Percentiles rank a stretch among this genome's conserved stretches.
phyloP scores from a whole-genome alignment of 30 jellyfish, hydroid and myxozoan species.

The Sanderia malayensis region DNA sequence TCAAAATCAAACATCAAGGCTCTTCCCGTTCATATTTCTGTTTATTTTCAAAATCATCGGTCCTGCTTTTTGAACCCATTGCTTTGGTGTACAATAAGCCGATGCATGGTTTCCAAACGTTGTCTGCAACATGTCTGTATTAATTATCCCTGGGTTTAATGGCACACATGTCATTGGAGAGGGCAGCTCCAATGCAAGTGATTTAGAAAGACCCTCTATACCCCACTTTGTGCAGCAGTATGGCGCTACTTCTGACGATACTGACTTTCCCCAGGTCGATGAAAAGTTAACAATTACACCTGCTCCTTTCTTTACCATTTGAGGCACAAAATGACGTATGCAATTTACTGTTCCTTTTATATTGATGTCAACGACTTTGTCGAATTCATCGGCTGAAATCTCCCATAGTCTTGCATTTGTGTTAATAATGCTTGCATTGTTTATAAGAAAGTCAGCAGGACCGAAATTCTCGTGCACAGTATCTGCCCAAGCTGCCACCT shows the following conservation, averaged over 20 bases:
- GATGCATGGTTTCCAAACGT: slow-evolving; percentile 61
- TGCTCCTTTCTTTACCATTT: slow-evolving; percentile 60
- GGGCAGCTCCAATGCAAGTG: slow-evolving; percentile 82
- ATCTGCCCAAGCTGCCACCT: slow-evolving; percentile 59
- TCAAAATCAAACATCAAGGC: slow-evolving; percentile 45
- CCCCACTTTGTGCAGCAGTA: slow-evolving; percentile 90
- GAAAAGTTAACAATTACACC: slow-evolving; percentile 75
- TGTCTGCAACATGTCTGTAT: slow-evolving; percentile 67
- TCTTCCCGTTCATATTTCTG: slow-evolving; percentile 67
- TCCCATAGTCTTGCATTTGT: slow-evolving; percentile 53
- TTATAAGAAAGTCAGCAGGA: slow-evolving; percentile 62
- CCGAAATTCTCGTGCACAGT: slow-evolving; percentile 31
- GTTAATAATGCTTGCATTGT: slow-evolving; percentile 63
- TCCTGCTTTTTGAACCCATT: slow-evolving; percentile 76
- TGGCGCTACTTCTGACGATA: slow-evolving; percentile 69
- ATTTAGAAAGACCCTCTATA: slow-evolving; percentile 73
- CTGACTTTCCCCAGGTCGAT: slow-evolving; percentile 82
- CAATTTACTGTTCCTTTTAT: slow-evolving; percentile 69
- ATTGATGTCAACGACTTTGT: slow-evolving; percentile 67
- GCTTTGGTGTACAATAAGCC: slow-evolving; percentile 31
- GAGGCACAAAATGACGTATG: slow-evolving; percentile 69
- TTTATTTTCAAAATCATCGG: slow-evolving; percentile 44
- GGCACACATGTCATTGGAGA: slow-evolving; percentile 81
- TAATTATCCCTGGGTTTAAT: slow-evolving; percentile 74
- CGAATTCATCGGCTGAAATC: slow-evolving; percentile 51